Evolutionary conservation across 2,797 vertebrate species (phyloP).

Genomic region (Sebastes aleutianus): DNA sequence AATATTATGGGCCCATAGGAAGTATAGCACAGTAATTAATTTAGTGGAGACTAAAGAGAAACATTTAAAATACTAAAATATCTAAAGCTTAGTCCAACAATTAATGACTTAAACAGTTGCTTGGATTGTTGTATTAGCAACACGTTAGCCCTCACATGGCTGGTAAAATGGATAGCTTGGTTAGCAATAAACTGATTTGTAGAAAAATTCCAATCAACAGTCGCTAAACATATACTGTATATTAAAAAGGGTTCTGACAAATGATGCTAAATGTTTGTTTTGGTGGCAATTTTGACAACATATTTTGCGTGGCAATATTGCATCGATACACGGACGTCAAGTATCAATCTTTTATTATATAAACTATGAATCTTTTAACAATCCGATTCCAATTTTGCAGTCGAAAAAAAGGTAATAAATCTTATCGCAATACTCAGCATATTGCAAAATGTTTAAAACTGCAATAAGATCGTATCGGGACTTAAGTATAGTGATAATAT

Average conservation of each 20-base stretch:
- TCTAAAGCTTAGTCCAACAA: background rate
- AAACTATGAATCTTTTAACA: background rate
- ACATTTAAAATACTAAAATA: background rate
- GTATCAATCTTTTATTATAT: background rate
- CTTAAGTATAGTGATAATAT: no score
- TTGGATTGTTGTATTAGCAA: background rate
- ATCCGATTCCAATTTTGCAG: background rate
- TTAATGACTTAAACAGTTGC: background rate
- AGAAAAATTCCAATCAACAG: background rate
- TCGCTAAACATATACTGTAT: rapidly evolving
- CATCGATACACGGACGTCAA: background rate
- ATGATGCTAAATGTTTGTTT: background rate
- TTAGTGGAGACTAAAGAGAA: background rate
- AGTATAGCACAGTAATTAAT: background rate
- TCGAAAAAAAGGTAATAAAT: no score
- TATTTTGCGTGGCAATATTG: background rate
- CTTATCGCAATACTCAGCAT: no score
- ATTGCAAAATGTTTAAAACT: no score
- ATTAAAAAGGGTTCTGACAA: background rate
- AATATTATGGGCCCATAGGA: background rate
- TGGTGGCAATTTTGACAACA: background rate
- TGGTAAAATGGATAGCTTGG: no score
- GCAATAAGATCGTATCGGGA: no score
- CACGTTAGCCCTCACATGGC: background rate
- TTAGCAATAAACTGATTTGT: background rate